Base-by-base conservation (phyloP, 2,113 vertebrate genomes). In the Syngnathus scovelli region DNA sequence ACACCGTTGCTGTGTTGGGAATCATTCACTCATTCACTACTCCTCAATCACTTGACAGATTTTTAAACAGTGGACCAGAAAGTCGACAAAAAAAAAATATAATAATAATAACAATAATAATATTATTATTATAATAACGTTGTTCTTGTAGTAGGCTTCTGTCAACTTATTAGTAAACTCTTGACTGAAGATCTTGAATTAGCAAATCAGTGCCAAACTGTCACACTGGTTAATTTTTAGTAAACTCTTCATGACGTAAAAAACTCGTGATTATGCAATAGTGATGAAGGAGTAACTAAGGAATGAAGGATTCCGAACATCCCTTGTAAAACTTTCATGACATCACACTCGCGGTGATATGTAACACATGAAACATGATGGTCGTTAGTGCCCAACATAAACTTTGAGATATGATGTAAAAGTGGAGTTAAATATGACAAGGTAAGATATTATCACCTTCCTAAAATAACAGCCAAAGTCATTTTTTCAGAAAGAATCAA, bases 401-500 rank as follows among this genome's bases (percentile, higher is more conserved):
- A 73, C 27, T 33, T 33, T 66, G n/a, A 71, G 78, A 84, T 82
- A 83, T 81, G 72, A 72, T 21, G 38, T 58, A 58, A 44, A 62
- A 37, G 16, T 18, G 55, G 16, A 44, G 54, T 66, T 37, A 76
- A 75, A 80, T 66, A 68, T 72, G 75, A 64, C 43, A 66, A 37
- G 68, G 46, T 64, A 59, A 78, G 77, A 85, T 84, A 80, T 82
- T 15, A 15, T 48, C 44, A 48, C 44, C 44, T 74, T 60, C 48
- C 61, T 54, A 61, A 76, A 66, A 72, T 54, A 64, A 48, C 6
- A 5, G 44, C 44, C 15, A 33, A 33, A 6, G 4, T 48, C 44
- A 15, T 48, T 44, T 48, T 48, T 43, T 43, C 41, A 43, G 41
- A 43, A 43, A 43, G 12, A 9, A 43, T 43, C 9, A 43, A 43